phyloP scores from a whole-genome alignment of 2,113 vertebrate species.

The Silurus glanis region DNA sequence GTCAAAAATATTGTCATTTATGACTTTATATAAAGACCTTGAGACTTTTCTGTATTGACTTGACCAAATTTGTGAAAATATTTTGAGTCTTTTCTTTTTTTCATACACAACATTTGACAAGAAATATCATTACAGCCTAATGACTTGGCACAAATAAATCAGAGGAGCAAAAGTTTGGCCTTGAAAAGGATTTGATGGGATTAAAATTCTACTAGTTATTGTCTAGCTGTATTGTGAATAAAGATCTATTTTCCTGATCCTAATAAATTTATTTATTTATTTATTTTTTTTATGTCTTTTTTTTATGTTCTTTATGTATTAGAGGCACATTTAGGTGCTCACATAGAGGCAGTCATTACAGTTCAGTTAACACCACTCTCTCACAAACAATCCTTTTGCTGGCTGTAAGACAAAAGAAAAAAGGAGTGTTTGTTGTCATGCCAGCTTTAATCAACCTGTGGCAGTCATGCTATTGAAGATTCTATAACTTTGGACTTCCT shows the following conservation, averaged over 20 bases:
- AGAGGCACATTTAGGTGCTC: not conserved
- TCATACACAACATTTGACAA: not conserved
- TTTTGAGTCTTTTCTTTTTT: not conserved
- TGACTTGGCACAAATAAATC: not conserved
- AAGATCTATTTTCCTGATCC: not conserved
- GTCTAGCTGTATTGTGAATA: not conserved
- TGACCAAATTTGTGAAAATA: not conserved
- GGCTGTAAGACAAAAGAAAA: constrained; percentile 5
- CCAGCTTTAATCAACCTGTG: constrained; percentile 43
- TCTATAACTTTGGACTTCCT: constrained; percentile 43
- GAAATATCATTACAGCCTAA: not conserved
- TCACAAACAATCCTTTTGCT: not conserved
- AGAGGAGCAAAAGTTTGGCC: not conserved
- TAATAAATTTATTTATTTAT: not conserved
- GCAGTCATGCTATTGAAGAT: constrained; percentile 30
- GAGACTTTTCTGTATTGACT: not conserved
- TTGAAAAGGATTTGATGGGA: not conserved
- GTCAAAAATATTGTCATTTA: not conserved
- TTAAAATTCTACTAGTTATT: not conserved
- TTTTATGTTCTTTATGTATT: not conserved
- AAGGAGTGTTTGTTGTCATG: constrained; percentile 37
- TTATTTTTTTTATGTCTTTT: not conserved
- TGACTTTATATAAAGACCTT: not conserved
- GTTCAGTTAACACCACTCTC: not conserved
- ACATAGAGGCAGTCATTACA: not conserved